Evolutionary conservation across 2,888 invertebrate species (phyloP).

Genomic region (Apamea crenata): DNA sequence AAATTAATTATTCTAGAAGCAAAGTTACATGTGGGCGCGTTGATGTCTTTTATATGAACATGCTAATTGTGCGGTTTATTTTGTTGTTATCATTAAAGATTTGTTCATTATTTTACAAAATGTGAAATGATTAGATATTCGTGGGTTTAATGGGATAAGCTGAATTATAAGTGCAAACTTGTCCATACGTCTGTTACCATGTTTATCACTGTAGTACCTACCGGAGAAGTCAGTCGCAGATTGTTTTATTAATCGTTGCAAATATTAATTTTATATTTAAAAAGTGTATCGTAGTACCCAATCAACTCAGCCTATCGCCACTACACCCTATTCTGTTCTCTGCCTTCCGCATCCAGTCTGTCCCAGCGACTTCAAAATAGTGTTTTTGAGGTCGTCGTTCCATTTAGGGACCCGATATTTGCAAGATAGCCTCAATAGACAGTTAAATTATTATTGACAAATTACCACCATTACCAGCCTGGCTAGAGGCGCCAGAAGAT

Average conservation of each 20-base stretch:
- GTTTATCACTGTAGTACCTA: neutral
- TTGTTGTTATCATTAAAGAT: neutral
- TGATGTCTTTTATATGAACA: slow-evolving; percentile 65
- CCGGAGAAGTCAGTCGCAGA: neutral
- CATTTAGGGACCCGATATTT: neutral
- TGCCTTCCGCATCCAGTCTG: neutral
- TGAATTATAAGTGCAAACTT: neutral
- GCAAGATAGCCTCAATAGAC: neutral
- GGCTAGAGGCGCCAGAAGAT: slow-evolving; percentile 24
- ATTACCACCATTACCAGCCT: slow-evolving; percentile 21
- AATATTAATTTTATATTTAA: neutral
- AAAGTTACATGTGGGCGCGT: slow-evolving; percentile 30
- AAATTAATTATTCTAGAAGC: neutral
- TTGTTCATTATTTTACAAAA: neutral
- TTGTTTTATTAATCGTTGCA: neutral
- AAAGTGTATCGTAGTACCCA: too few species aligned
- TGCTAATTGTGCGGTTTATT: slow-evolving; percentile 5
- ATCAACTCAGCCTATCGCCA: neutral
- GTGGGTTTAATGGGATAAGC: neutral
- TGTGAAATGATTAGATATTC: neutral
- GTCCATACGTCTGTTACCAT: neutral
- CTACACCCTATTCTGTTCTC: neutral
- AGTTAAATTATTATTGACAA: slow-evolving; percentile 35
- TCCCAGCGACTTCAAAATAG: neutral
- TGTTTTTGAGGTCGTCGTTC: neutral